Evolutionary conservation across 37 sponge, comb jelly and placozoan genomes (phyloP), one percentile per base, ranked within the genome.

Genomic region (Halisarca cf. caerulea): DNA sequence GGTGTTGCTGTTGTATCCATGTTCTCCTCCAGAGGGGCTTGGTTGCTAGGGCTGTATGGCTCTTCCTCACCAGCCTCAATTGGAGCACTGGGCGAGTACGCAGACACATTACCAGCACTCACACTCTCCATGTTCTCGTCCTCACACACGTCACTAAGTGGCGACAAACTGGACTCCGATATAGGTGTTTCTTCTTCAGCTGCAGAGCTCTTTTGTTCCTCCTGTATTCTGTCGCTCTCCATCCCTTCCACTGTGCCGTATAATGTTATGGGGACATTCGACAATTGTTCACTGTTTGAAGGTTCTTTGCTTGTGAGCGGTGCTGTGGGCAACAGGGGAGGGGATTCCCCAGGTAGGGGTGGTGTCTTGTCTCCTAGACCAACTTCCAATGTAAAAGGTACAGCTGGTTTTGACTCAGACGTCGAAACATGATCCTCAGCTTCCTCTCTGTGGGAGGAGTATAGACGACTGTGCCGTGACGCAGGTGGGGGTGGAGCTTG

Each of bases 291-390:
- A 39, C n/a, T 40, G 24, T 20, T 15, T 11, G 45, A 17, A 14
- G 21, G 14, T 9, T 5, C 44, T 69, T 3, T 17, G 37, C 7
- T 7, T 20, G 77, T 23, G 36, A 17, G 7, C 2, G 2, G 38
- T 42, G 44, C 77, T 3, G 24, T 74, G 2, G 45, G 3, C 45
- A 39, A 62, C 30, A 62, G 64, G 6, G 15, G 36, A 41, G 25
- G 38, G 18, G 45, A 4, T 59, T 47, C 62, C 43, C 77, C 55
- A 25, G 61, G 43, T n/a, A 42, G 34, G 21, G 86, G 89, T 37
- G 89, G 84, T 23, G 89, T 88, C 17, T 17, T 9, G 2, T 55
- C 84, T 6, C 82, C 88, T 55, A 85, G 17, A 17, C 86, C 90
- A 42, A 77, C 57, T 21, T 85, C 89, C 20, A 89, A 38, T 24